Evolutionary conservation across 2,888 invertebrate genomes (phyloP).

Genomic region (Balanococcus diminutus): DNA sequence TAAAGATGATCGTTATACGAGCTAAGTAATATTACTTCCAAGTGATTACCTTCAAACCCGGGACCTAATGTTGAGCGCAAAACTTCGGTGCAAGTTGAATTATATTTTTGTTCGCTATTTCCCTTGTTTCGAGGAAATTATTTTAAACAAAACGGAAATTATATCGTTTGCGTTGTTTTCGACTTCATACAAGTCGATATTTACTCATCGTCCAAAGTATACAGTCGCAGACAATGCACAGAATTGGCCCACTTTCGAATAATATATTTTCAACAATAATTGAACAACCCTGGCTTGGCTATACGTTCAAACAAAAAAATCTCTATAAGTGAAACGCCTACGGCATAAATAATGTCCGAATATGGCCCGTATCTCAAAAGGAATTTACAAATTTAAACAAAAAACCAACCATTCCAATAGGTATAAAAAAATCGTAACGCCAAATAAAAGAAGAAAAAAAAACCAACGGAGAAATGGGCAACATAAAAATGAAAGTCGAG

Average conservation of each 20-base stretch:
- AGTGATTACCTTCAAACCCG: conserved; percentile 22
- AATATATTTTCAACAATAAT: neutral
- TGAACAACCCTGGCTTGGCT: neutral
- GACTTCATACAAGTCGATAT: conserved; percentile 1
- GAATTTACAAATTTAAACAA: neutral
- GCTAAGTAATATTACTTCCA: conserved; percentile 35
- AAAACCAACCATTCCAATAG: neutral
- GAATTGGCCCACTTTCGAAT: neutral
- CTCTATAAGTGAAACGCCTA: neutral
- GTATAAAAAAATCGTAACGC: neutral
- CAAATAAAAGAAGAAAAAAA: neutral
- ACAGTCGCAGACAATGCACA: neutral
- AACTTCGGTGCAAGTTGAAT: conserved; percentile 8
- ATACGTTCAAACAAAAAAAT: neutral
- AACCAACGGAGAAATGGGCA: too few species aligned
- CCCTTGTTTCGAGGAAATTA: conserved; percentile 33
- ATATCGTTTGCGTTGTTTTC: conserved; percentile 15
- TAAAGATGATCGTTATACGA: conserved; percentile 18
- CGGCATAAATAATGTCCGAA: conserved; percentile 31
- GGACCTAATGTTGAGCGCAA: neutral
- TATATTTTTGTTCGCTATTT: conserved; percentile 40
- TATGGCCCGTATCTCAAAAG: neutral
- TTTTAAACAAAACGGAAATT: conserved; percentile 32
- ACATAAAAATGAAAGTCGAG: neutral
- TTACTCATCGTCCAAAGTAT: neutral